Evolutionary conservation across 2,113 vertebrate species (phyloP).

Genomic region (Chunga burmeisteri): DNA sequence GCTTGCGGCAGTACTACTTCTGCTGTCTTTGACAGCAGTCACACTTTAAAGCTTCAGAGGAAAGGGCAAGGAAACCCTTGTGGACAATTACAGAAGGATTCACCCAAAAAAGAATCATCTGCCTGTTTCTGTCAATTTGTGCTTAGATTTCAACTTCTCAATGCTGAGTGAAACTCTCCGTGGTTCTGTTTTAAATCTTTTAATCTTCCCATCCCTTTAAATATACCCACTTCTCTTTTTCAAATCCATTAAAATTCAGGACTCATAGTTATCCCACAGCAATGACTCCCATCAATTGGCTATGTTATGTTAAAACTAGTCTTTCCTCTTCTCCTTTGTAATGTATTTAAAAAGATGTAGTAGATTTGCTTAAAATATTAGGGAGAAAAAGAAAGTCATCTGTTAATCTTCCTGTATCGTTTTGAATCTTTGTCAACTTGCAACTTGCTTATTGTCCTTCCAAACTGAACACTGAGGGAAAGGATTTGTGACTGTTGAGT

Average conservation of each 20-base stretch:
- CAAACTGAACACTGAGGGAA: background rate
- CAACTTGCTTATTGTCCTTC: background rate
- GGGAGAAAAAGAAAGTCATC: background rate
- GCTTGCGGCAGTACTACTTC: background rate
- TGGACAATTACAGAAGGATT: background rate
- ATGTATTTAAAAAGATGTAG: background rate
- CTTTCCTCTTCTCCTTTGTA: background rate
- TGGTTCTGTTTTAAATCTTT: conserved; percentile 21
- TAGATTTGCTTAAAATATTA: background rate
- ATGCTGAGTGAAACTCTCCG: background rate
- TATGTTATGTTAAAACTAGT: background rate
- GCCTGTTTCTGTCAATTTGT: background rate
- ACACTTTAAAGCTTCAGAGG: background rate
- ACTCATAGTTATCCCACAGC: background rate
- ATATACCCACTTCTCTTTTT: background rate
- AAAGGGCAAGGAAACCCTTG: conserved; percentile 12
- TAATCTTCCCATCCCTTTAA: conserved; percentile 16
- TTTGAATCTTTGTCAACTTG: background rate
- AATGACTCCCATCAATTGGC: background rate
- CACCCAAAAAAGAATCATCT: background rate
- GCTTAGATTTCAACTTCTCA: background rate
- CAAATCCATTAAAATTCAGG: background rate
- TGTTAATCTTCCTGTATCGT: background rate
- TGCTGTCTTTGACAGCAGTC: background rate
- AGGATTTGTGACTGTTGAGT: background rate